These are phyloP conservation scores for Drosophila picticornis DNA, from an alignment of 2,888 invertebrate genomes.

Conservation along the genomic window DNA sequence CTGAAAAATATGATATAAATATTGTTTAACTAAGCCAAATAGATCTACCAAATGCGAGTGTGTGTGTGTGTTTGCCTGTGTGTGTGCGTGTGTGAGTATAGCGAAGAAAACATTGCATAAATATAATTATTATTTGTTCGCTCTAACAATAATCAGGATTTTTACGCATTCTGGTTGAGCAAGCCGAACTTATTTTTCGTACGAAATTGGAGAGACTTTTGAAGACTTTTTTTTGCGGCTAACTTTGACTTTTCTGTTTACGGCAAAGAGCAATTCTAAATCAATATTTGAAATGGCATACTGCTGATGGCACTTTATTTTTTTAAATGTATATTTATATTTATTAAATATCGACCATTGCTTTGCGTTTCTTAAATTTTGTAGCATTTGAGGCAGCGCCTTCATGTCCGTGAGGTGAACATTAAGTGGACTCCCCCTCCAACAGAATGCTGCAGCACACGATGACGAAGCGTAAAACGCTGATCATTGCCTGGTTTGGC, in stretches of 20 bases:
- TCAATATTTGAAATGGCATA: not conserved
- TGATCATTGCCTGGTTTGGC: constrained; percentile 84
- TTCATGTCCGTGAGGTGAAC: constrained; percentile 28
- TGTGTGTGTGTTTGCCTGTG: not conserved
- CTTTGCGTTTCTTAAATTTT: not conserved
- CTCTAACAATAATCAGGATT: constrained; percentile 5
- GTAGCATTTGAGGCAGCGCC: not conserved
- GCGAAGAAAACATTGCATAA: constrained; percentile 33
- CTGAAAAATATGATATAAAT: constrained; percentile 2
- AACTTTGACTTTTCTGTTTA: not conserved
- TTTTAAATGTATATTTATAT: not conserved
- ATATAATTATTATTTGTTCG: constrained; percentile 4
- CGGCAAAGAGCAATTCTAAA: not conserved
- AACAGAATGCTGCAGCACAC: constrained; percentile 74
- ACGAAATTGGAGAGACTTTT: not conserved
- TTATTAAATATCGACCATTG: not conserved
- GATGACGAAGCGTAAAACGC: constrained; percentile 84
- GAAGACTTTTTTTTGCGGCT: not conserved
- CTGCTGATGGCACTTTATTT: not conserved
- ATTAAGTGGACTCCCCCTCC: constrained; percentile 6
- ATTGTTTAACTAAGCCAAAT: constrained; percentile 41
- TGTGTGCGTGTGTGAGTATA: not conserved
- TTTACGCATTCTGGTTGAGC: not conserved
- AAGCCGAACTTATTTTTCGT: not conserved
- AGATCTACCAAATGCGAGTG: constrained; percentile 10